These are phyloP conservation scores for Myotis yumanensis DNA, from an alignment of 2,113 vertebrate genomes.

Conservation along the genomic window DNA sequence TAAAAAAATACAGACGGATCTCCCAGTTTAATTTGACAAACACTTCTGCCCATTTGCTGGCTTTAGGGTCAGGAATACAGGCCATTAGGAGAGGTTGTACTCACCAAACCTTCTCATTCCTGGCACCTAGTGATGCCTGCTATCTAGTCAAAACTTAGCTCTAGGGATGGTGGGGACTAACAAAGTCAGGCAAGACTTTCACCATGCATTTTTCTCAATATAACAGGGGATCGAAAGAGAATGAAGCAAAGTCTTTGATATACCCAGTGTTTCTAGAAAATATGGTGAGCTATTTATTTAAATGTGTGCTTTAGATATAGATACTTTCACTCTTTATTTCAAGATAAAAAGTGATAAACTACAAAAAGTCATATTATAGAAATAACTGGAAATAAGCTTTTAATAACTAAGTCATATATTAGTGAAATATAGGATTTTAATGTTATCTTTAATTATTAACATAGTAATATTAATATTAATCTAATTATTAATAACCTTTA, in stretches of 20 bases:
- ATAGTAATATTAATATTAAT: neutral
- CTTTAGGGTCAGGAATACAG: neutral
- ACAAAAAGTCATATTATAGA: neutral
- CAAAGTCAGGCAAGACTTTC: neutral
- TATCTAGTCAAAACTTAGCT: rapidly evolving
- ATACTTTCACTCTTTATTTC: neutral
- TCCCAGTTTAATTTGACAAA: conserved; percentile 60
- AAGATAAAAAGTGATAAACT: neutral
- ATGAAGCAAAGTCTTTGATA: neutral
- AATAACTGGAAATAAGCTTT: neutral
- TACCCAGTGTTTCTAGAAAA: neutral
- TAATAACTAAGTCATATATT: neutral
- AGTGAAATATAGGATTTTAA: neutral
- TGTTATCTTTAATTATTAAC: neutral
- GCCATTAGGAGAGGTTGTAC: neutral
- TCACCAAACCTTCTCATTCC: neutral
- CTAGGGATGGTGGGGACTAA: rapidly evolving
- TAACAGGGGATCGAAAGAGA: neutral
- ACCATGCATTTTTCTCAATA: rapidly evolving
- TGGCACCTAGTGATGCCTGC: neutral
- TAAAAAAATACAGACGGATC: conserved; percentile 45
- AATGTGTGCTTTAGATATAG: neutral
- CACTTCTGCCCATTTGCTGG: conserved; percentile 2
- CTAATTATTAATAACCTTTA: neutral
- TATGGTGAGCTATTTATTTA: neutral